Base-by-base conservation (phyloP, 1,140 invertebrate genomes). In the Archivesica marissinica region DNA sequence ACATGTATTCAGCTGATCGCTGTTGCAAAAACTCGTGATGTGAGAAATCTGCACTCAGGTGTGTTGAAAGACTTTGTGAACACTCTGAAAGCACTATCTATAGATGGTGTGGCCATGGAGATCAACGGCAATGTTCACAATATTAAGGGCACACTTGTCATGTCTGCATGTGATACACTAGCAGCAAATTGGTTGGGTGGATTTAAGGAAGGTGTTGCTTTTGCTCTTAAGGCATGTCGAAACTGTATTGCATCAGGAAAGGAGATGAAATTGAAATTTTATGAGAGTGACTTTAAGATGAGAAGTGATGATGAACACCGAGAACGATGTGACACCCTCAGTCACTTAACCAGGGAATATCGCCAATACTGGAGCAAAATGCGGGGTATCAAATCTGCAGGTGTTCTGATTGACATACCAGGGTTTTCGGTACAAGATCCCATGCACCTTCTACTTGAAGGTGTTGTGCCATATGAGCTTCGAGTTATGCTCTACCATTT, bases 371-470 rank as follows among this genome's bases (percentile, higher is more conserved):
- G 77, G 59, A 66, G 61, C 38, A 80, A 64, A 38, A 50, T 80
- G 28, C 68, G 59, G 77, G 77, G 77, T 17, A 79, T 80, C 11
- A 64, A 80, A 47, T 25, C 39, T 7, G 41, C 25, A 52, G 68
- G 77, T 66, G 30, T 23, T 66, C 59, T 80, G 20, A 33, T 64
- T 17, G 17, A 44, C 50, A 30, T 66, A 23, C 6, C n/a, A 39
- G 35, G 38, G 28, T 64, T 80, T 80, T 41, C 59, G 6, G 77
- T 47, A 15, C 56, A 80, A n/a, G 77, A 80, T 41, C 77, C 59
- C 28, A 66, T 68, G 77, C 77, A 80, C 30, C 39, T 80, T 20
- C 44, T 79, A 33, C 38, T 66, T 38, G 76, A 79, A 64, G 76
- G 76, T 66, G 25, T 79, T 1, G 17, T 79, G n/a, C 59, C 56